Percentiles rank a stretch among this genome's conserved stretches.
phyloP scores from a whole-genome alignment of 2,888 invertebrate species.

The Trissonchulus sp. region DNA sequence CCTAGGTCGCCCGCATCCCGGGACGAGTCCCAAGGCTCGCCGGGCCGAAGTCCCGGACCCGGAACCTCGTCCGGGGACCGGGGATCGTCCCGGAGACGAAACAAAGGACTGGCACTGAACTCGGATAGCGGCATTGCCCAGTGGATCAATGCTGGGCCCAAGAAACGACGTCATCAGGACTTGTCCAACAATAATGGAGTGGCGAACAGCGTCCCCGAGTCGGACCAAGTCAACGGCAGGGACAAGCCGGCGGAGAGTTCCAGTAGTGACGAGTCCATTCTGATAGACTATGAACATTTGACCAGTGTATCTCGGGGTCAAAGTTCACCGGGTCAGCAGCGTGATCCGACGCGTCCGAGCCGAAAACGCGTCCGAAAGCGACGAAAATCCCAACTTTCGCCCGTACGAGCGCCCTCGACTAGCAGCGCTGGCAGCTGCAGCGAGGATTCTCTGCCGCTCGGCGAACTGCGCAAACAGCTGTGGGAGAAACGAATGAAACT shows the following conservation, averaged over 20 bases:
- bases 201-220: background rate
- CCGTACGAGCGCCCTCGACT: background rate
- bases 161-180: background rate
- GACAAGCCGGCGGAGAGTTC: too few relatives aligned
- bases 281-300: too few relatives aligned
- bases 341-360: background rate
- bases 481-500: background rate
- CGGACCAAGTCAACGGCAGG: background rate
- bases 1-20: too few relatives aligned
- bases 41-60: too few relatives aligned
- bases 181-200: background rate
- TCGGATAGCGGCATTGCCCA: background rate
- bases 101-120: background rate
- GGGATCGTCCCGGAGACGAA: too few relatives aligned
- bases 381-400: background rate
- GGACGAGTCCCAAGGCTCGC: too few relatives aligned
- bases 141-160: background rate
- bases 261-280: too few relatives aligned
- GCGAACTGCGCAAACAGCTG: background rate
- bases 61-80: too few relatives aligned
- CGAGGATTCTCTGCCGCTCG: background rate
- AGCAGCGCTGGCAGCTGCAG: background rate
- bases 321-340: background rate
- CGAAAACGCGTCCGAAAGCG: background rate
- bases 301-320: background rate